Conservation (phyloP, 2,113 vertebrate species). For the Stomatorhinus ivindoensis region DNA sequence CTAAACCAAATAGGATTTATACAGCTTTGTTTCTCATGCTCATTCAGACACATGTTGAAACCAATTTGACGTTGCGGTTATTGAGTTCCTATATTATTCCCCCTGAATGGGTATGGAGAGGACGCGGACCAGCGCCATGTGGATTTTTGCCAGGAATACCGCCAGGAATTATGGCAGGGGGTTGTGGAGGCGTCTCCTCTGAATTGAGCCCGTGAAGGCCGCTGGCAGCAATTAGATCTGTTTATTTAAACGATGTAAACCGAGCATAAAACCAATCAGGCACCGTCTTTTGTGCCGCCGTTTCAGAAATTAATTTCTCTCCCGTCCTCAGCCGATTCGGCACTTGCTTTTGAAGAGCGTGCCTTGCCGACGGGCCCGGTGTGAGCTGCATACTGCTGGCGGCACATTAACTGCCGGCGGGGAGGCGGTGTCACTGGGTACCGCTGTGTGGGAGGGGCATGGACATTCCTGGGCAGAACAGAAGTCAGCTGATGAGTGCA, state of each 20-base stretch:
- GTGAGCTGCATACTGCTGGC: not conserved
- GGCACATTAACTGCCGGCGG: not conserved
- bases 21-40: constrained; percentile 68
- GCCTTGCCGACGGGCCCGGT: not conserved
- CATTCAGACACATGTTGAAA: constrained; percentile 48
- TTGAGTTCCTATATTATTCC: constrained; percentile 46
- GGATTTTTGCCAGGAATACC: not conserved
- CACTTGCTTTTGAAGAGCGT: not conserved
- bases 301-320: constrained; percentile 4
- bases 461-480: not conserved
- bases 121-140: not conserved
- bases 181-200: not conserved
- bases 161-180: not conserved
- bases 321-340: not conserved
- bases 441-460: not conserved
- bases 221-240: constrained; percentile 22
- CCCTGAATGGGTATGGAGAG: constrained; percentile 29
- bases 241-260: constrained; percentile 16
- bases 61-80: constrained; percentile 47
- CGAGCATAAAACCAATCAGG: constrained; percentile 6
- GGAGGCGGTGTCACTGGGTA: not conserved
- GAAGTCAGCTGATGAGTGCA: not conserved
- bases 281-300: not conserved
- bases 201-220: not conserved
- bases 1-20: constrained; percentile 71